Evolutionary conservation across 2,888 invertebrate species (phyloP).

Genomic region (Serrognathus titanus): DNA sequence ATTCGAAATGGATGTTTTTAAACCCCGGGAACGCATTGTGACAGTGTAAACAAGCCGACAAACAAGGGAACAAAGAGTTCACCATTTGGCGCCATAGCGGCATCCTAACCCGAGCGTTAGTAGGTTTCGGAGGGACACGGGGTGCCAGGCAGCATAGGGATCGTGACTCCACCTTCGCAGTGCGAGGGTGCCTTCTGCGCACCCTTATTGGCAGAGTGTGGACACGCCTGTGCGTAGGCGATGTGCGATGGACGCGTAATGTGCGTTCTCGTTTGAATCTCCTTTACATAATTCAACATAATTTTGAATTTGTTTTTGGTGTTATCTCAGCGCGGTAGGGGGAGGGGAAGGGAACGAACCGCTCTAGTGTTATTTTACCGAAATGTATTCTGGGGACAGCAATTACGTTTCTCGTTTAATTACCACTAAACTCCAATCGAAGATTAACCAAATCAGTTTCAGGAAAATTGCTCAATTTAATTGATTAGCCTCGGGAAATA

Average conservation of each 20-base stretch:
- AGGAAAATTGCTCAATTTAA: too few relatives aligned
- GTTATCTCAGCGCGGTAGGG: too few relatives aligned
- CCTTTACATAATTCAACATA: too few relatives aligned
- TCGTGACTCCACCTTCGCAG: slow-evolving; percentile 31
- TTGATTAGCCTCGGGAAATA: too few relatives aligned
- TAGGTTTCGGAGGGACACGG: slow-evolving; percentile 5
- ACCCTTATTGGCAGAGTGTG: slow-evolving; percentile 29
- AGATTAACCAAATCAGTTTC: too few relatives aligned
- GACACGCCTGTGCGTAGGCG: slow-evolving; percentile 35
- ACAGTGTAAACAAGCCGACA: slow-evolving; percentile 12
- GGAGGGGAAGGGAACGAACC: too few relatives aligned
- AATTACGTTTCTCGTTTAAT: too few relatives aligned
- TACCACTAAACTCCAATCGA: too few relatives aligned
- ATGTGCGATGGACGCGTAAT: slow-evolving; percentile 4
- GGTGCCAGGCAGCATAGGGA: not conserved
- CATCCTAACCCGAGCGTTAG: slow-evolving; percentile 6
- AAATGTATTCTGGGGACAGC: too few relatives aligned
- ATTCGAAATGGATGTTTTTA: slow-evolving; percentile 1
- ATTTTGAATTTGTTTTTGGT: too few relatives aligned
- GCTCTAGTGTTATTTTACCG: too few relatives aligned
- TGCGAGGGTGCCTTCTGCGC: slow-evolving; percentile 29
- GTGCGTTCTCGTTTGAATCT: slow-evolving; percentile 3
- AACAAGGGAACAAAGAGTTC: slow-evolving; percentile 11
- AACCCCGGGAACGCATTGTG: not conserved
- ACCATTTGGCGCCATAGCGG: slow-evolving; percentile 11